Conservation (phyloP, 1,140 invertebrate species). For the Campoletis sonorensis region DNA sequence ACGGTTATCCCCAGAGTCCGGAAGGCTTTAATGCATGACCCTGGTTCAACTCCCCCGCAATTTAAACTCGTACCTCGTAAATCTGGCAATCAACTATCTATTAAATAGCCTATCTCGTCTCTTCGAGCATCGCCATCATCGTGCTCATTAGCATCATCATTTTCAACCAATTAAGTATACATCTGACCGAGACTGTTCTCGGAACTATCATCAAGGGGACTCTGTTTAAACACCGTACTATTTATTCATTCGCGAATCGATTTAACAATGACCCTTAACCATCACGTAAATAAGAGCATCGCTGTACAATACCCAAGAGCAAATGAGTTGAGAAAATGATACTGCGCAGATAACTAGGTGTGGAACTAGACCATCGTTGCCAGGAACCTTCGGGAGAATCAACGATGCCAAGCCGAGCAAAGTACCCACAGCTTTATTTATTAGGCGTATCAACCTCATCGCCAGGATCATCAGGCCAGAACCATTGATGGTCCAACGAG, state of each 20-base stretch:
- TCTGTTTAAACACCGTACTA: neutral
- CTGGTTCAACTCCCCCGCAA: neutral
- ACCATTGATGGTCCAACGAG: neutral
- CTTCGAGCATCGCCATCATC: slow-evolving; percentile 2
- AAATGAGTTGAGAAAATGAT: neutral
- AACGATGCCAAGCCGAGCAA: slow-evolving; percentile 22
- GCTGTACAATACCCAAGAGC: neutral
- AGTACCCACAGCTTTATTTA: slow-evolving; percentile 45
- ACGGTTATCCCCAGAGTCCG: neutral
- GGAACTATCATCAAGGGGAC: neutral
- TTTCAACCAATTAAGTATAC: neutral
- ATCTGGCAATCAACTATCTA: slow-evolving; percentile 25
- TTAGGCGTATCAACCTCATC: slow-evolving; percentile 45
- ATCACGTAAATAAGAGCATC: neutral
- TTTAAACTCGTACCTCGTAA: neutral
- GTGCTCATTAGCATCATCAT: neutral
- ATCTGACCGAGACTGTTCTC: neutral
- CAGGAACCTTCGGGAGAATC: neutral
- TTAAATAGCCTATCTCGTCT: slow-evolving; percentile 2
- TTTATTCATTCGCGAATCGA: slow-evolving; percentile 29
- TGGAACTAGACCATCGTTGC: neutral
- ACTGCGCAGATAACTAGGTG: neutral
- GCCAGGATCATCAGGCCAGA: slow-evolving; percentile 34
- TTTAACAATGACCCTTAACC: neutral
- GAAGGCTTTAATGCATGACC: neutral